A percentile compares a stretch with the other conserved stretches of the same genome.
phyloP scores from a whole-genome alignment of 2,888 invertebrate genomes.

The Apamea crenata region DNA sequence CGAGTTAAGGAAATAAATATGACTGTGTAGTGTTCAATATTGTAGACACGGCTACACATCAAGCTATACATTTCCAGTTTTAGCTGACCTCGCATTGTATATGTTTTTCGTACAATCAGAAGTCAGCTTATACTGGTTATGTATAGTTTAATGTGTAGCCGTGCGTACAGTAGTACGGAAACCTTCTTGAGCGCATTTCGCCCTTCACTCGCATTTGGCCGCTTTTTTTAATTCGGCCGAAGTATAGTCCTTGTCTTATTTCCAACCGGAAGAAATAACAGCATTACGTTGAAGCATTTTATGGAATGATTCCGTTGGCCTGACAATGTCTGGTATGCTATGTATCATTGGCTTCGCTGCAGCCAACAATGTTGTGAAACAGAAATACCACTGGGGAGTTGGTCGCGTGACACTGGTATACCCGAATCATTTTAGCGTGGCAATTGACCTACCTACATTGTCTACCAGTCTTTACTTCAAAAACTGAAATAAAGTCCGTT shows the following conservation, averaged over 20 bases:
- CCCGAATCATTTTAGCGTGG: not conserved
- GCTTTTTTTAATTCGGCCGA: not conserved
- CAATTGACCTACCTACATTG: not conserved
- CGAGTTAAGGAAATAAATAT: not conserved
- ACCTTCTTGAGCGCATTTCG: not conserved
- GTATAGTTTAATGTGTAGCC: too few species aligned
- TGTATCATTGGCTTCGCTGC: constrained; percentile 17
- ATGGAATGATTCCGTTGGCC: constrained; percentile 19
- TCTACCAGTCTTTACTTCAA: not conserved
- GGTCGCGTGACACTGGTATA: constrained; percentile 28
- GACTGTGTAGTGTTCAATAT: too few species aligned
- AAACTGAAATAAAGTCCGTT: not conserved
- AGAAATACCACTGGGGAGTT: constrained; percentile 37
- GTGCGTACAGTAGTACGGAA: not conserved
- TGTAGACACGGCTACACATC: too few species aligned
- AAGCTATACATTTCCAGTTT: not conserved
- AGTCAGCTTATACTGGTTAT: too few species aligned
- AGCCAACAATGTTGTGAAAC: constrained; percentile 43
- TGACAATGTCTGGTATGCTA: constrained; percentile 16
- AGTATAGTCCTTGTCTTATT: not conserved
- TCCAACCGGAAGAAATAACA: not conserved
- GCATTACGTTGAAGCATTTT: not conserved
- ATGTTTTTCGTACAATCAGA: too few species aligned
- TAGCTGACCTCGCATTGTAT: not conserved
- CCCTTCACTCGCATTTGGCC: not conserved